These are phyloP conservation scores for Cochlearius cochlearius DNA, from an alignment of 2,113 vertebrate species.

Conservation along the genomic window DNA sequence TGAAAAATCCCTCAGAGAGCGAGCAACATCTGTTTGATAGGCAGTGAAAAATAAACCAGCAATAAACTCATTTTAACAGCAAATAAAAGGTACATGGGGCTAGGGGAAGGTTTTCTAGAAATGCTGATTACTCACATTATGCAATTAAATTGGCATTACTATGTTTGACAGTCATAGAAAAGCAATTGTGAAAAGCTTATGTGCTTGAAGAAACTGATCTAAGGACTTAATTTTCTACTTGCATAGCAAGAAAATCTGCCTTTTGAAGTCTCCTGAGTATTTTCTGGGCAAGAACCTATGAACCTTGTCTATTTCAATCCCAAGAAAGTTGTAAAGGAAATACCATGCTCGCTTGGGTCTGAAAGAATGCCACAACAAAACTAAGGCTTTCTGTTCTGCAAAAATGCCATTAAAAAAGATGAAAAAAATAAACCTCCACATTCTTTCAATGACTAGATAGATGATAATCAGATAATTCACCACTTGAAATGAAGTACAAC, in stretches of 20 bases:
- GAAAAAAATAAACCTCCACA: not conserved
- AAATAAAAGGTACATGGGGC: conserved; percentile 41
- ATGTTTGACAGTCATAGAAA: conserved; percentile 54
- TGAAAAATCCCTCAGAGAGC: conserved; percentile 60
- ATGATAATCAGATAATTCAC: not conserved
- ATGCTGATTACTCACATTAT: conserved; percentile 71
- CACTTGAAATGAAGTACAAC: not conserved
- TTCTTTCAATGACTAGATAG: not conserved
- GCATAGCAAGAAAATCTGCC: not conserved
- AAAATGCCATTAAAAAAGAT: not conserved
- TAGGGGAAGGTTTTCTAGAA: conserved; percentile 42
- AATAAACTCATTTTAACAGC: conserved; percentile 73
- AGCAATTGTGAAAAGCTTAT: conserved; percentile 30
- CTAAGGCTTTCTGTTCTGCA: not conserved
- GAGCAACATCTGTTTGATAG: conserved; percentile 73
- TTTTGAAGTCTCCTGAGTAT: not conserved
- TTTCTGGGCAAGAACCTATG: not conserved
- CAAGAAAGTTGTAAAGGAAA: not conserved
- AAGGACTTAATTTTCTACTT: conserved; percentile 6
- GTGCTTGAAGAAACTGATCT: not conserved
- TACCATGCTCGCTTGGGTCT: not conserved
- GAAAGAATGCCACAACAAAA: not conserved
- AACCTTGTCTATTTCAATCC: not conserved
- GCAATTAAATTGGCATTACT: conserved; percentile 43
- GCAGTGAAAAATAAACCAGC: conserved; percentile 73